Base-by-base conservation (phyloP, 2,113 vertebrate genomes). In the Mionectes macconnelli region DNA sequence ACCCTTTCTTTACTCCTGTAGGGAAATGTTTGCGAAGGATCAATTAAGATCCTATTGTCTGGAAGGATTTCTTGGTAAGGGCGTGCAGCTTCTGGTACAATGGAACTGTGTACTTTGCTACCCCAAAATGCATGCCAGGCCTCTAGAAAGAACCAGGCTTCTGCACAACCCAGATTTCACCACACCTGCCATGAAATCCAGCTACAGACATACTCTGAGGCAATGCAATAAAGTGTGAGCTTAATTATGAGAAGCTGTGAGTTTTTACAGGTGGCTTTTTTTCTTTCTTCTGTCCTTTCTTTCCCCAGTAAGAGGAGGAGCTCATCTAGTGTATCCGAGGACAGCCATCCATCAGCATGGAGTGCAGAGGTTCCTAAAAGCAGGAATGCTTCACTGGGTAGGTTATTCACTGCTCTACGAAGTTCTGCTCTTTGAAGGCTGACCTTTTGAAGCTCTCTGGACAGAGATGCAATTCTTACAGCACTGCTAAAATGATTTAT, bases 351-450 rank as follows among this genome's bases (percentile, higher is more conserved):
- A 85, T 96, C 96, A 90, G 81, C 73, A 28, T 35, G 59, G 95
- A 97, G 89, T 25, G 53, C 95, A 45, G 64, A 95, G 86, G 90
- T 56, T 96, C 94, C 95, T 74, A 84, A 82, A 79, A 89, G 85
- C 78, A 96, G 86, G 44, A 97, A 92, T 0, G 4, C 89, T 85
- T 95, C 95, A n/a, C 81, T 47, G 39, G 97, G 98, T 98, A 97
- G 66, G 97, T 89, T 93, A 52, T 78, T 94, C 20, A 8, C 87
- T 56, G 55, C 28, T 87, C 23, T 66, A 63, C 24, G 78, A 72
- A 88, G 60, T 73, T 82, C 40, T 94, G 56, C 52, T 96, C 82
- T 92, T 94, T 64, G 89, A 88, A 94, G 44, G 40, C 63, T 90
- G 70, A 57, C n/a, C 70, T 85, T 93, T 85, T 47, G 74, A 87